Evolutionary conservation across 2,888 invertebrate species (phyloP), one percentile per base, ranked within the genome.

Genomic region (Urechis unicinctus): DNA sequence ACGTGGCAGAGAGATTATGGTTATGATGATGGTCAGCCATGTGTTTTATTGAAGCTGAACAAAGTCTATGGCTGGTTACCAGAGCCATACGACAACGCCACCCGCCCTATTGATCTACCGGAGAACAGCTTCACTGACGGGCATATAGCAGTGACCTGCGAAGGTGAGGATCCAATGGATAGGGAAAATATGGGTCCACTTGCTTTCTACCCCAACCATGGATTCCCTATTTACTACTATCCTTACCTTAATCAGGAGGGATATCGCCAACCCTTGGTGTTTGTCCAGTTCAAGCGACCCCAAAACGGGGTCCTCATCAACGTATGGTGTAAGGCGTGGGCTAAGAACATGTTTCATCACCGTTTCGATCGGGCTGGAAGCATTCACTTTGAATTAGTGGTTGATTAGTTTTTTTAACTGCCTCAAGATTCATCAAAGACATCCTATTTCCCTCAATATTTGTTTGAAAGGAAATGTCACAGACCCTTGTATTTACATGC

Each of bases 1-100:
- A 85, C 86, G 59, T 81, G 84, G 57, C 83, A 83, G 31, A 85
- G 88, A 65, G 84, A 88, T 69, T 98, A 88, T 80, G 94, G 93
- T 74, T 97, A 88, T 80, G 85, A 86, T 64, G 83, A 84, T 66
- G 89, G 88, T 57, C 87, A 79, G 56, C 97, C 97, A 21, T 98
- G 98, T 79, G 88, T 98, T 76, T 88, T 96, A 81, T 85, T 98
- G 66, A 97, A 97, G 79, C 82, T 98, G 68, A 98, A 98, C 80
- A 93, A 90, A 91, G 93, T 94, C 72, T 93, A 85, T 80, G 88
- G 88, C 71, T 95, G 94, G 93, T 72, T 80, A 45, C 93, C 94
- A 24, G 81, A 84, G 52, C 85, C 85, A 51, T 92, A 86, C 4
- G 42, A 41, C 24, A 24, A 30, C 1, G 4, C 28, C n/a, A 47